phyloP scores from a whole-genome alignment of 2,888 invertebrate species.

The Eupithecia exiguata region DNA sequence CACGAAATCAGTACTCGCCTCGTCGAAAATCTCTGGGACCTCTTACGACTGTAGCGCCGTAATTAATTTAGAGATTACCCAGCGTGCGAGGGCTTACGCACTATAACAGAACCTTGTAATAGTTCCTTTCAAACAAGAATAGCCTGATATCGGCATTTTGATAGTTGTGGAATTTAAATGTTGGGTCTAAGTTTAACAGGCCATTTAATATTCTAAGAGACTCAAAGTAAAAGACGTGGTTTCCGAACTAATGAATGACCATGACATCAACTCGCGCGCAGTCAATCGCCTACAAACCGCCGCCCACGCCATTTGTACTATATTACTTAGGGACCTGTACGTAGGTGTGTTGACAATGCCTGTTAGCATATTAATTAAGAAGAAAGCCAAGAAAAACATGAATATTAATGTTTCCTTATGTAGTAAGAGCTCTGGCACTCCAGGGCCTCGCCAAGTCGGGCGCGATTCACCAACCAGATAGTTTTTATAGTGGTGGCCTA shows the following conservation, averaged over 20 bases:
- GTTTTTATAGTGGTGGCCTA: slow-evolving; percentile 24
- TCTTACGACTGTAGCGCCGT: no score
- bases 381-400: slow-evolving; percentile 77
- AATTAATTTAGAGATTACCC: no score
- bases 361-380: slow-evolving; percentile 82
- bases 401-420: slow-evolving; percentile 69
- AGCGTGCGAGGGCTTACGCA: no score
- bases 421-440: slow-evolving; percentile 43
- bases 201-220: slow-evolving; percentile 32
- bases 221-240: slow-evolving; percentile 41
- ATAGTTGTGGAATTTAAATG: slow-evolving; percentile 22
- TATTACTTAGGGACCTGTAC: slow-evolving; percentile 59
- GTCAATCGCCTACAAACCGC: slow-evolving; percentile 63
- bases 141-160: slow-evolving; percentile 10
- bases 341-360: slow-evolving; percentile 80
- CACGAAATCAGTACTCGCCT: no score
- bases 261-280: slow-evolving; percentile 70
- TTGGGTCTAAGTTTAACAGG: slow-evolving; percentile 30
- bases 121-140: slow-evolving; percentile 15
- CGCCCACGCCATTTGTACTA: slow-evolving; percentile 60
- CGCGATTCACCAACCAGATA: slow-evolving; percentile 25
- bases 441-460: slow-evolving; percentile 33
- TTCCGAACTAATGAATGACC: slow-evolving; percentile 64
- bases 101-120: no score
- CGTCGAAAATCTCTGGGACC: no score